Base-by-base conservation (phyloP, 2,113 vertebrate species). In the Chelonoidis abingdonii region DNA sequence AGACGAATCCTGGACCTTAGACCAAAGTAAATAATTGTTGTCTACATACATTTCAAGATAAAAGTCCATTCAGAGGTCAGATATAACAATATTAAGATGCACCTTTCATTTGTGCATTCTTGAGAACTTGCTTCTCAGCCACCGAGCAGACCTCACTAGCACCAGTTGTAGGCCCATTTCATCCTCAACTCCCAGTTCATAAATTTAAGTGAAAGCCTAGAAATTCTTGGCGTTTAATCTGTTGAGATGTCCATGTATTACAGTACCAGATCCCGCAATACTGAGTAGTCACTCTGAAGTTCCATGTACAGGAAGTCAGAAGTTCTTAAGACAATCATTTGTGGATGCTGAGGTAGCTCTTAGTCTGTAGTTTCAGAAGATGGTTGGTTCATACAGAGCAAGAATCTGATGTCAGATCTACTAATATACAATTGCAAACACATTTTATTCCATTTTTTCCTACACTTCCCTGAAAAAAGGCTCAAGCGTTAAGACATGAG, bases 21-120 rank as follows among this genome's bases (percentile, higher is more conserved):
- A 82, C 35, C 22, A 35, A 27, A 22, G 62, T 27, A 47, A 22
- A 11, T n/a, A 81, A 24, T 25, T 0, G 0, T 8, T 25, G 29
- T 41, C 75, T 90, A 84, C 72, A 1, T 0, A 38, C 44, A 19
- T 59, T 83, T 65, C 56, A 27, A 27, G 6, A 89, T 29, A 35
- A 84, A 52, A 65, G 12, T 16, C n/a, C 25, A 7, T 41, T 50
- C 21, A 80, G 85, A 76, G 6, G 69, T 44, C 47, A 83, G 54
- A 86, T n/a, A 49, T 31, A 82, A 31, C 12, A 82, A 9, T 44
- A 59, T 53, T 3, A 21, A 0, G 59, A 50, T 38, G 17, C n/a
- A 72, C 9, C 65, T 72, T 72, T 38, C n/a, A 22, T 38, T n/a
- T 8, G 31, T 69, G 35, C 62, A 69, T 22, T 72, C n/a, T 72